Percentiles rank a stretch among this genome's conserved stretches.
Evolutionary conservation across 2,113 vertebrate genomes (phyloP).

Genomic region (Mugil cephalus): DNA sequence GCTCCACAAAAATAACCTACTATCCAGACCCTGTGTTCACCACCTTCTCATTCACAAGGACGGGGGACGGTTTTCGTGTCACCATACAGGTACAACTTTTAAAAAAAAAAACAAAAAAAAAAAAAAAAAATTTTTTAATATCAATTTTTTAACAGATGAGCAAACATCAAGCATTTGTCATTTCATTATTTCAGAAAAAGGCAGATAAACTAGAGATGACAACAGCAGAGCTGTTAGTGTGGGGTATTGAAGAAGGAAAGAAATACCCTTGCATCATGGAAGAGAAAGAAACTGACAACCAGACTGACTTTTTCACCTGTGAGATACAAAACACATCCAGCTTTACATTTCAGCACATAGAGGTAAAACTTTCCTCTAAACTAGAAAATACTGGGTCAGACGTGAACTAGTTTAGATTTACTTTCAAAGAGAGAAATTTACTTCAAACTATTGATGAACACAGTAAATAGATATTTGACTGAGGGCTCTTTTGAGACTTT

Average conservation of each 20-base stretch:
- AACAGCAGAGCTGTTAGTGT: constrained; percentile 82
- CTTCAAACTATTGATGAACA: too few relatives aligned
- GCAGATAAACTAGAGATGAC: constrained; percentile 87
- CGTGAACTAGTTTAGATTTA: too few relatives aligned
- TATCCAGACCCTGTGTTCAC: constrained; percentile 75
- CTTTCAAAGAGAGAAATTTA: too few relatives aligned
- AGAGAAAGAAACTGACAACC: constrained; percentile 69
- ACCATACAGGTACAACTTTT: constrained; percentile 71
- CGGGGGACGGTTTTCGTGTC: constrained; percentile 27
- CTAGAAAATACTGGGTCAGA: too few relatives aligned
- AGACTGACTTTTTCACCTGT: constrained; percentile 85
- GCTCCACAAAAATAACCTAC: constrained; percentile 45
- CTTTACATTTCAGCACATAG: constrained; percentile 32
- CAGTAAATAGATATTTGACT: too few relatives aligned
- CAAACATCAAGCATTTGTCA: too few relatives aligned
- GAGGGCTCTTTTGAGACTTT: too few relatives aligned
- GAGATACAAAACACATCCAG: constrained; percentile 42
- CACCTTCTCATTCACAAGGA: constrained; percentile 54
- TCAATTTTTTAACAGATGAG: too few relatives aligned
- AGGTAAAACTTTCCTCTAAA: too few relatives aligned
- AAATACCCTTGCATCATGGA: constrained; percentile 77
- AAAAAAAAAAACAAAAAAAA: too few relatives aligned
- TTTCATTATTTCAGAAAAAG: constrained; percentile 85
- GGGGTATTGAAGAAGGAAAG: constrained; percentile 63
- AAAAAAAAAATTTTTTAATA: too few relatives aligned